phyloP scores from a whole-genome alignment of 2,797 vertebrate species.

The Calcarius lapponicus region DNA sequence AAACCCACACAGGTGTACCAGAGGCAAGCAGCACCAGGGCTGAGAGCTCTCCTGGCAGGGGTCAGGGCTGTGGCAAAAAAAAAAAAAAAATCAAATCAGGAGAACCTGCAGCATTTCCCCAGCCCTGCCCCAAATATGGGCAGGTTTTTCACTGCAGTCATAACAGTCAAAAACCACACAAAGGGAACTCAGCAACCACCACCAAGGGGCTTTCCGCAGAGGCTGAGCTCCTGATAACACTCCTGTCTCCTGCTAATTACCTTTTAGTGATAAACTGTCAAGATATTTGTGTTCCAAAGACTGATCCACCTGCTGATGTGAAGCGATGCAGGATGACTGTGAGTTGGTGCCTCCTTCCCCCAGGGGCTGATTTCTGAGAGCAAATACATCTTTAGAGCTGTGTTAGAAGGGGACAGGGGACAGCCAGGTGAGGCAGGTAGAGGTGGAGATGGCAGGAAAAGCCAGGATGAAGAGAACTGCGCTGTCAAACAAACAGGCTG shows the following conservation, averaged over 20 bases:
- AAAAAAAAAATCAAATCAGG: not conserved
- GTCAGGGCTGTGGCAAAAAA: not conserved
- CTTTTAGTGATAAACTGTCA: not conserved
- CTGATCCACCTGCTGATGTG: not conserved
- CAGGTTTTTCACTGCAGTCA: accelerated
- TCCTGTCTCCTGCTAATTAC: not conserved
- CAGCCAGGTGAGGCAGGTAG: not conserved
- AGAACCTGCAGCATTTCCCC: not conserved
- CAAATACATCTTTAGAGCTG: not conserved
- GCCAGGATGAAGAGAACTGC: not conserved
- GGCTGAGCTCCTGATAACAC: not conserved
- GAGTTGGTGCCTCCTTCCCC: not conserved
- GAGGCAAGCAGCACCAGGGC: not conserved
- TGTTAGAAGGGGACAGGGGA: not conserved
- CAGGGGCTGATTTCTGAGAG: not conserved
- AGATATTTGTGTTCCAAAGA: not conserved
- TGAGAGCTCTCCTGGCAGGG: not conserved
- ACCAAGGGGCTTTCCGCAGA: not conserved
- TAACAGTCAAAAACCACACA: not conserved
- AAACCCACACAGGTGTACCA: not conserved
- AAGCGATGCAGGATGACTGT: not conserved
- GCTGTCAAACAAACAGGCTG: not conserved
- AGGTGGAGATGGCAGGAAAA: not conserved
- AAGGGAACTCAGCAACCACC: not conserved
- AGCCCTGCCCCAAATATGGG: not conserved